Conservation (phyloP, 1,140 invertebrate genomes). For the Calliopsis andreniformis region DNA sequence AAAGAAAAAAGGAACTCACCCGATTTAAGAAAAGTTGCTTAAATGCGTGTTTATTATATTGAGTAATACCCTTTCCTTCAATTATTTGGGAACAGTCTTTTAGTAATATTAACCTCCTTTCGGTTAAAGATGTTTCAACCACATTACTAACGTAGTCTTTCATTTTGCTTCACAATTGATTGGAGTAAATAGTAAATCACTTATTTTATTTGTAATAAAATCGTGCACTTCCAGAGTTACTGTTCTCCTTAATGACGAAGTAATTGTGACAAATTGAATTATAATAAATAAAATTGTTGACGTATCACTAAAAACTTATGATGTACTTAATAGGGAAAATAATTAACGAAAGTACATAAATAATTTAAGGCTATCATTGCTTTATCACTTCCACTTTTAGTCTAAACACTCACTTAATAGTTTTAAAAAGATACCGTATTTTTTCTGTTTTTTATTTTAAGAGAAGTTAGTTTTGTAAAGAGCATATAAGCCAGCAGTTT, state of each 20-base stretch:
- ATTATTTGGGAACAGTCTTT: conserved; percentile 85
- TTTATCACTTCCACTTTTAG: too few species aligned
- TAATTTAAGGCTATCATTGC: too few species aligned
- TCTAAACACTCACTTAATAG: too few species aligned
- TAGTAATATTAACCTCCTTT: conserved; percentile 82
- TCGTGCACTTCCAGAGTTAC: not conserved
- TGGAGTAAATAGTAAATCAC: not conserved
- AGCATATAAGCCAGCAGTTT: too few species aligned
- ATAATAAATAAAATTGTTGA: not conserved
- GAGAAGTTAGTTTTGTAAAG: too few species aligned
- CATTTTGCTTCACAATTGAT: conserved; percentile 16
- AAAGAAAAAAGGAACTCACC: conserved; percentile 78
- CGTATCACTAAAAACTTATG: not conserved
- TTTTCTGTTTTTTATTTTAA: not conserved
- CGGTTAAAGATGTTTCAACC: conserved; percentile 85
- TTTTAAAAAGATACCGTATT: too few species aligned
- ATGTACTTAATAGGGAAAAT: too few species aligned
- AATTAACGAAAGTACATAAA: too few species aligned
- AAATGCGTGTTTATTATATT: conserved; percentile 84
- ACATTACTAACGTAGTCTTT: conserved; percentile 82
- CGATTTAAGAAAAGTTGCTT: conserved; percentile 85
- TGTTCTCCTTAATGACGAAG: too few species aligned
- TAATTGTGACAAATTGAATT: too few species aligned
- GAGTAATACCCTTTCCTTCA: conserved; percentile 80
- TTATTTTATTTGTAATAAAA: not conserved